Base-by-base conservation (phyloP, 2,797 vertebrate genomes). In the Pelobates cultripes region DNA sequence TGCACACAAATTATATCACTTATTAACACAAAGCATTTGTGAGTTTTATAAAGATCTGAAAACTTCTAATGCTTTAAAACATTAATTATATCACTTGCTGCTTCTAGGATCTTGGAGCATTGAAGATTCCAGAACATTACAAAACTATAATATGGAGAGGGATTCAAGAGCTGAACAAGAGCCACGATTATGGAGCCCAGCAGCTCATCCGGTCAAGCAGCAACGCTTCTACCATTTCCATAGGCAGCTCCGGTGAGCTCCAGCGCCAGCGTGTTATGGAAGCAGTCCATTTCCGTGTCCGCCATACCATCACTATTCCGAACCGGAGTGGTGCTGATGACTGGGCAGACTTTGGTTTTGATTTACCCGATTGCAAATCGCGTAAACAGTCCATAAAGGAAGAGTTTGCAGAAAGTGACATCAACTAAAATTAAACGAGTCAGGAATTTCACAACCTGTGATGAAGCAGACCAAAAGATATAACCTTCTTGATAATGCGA, bases 251-350 rank as follows among this genome's bases (percentile, higher is more conserved):
- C 0, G 98, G 97, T 0, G 97, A 99, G 89, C 94, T 98, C 84
- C 97, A 98, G 87, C 94, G 98, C 42, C 98, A 99, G 90, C 95
- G 98, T 0, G 97, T 99, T 85, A 99, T 99, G 98, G 98, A 99
- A 89, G 98, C 98, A 0, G 97, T 99, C 81, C 98, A 99, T 71
- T 99, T 99, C 88, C 95, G 97, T 0, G 98, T 99, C 76, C 97
- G 97, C 17, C 98, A 99, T 93, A 99, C 98, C 90, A 98, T 99
- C 90, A 99, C 98, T 85, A 98, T 99, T 89, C 98, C 98, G 82
- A 97, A 97, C 91, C 95, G 97, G 51, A 82, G 92, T 0, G 88
- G 87, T 0, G 88, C 93, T 0, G 98, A 99, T 0, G 97, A 99
- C 43, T 99, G 98, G 98, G 93, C 96, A 0, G 98, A 99, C 93